Evolutionary conservation across 2,888 invertebrate genomes (phyloP).

Genomic region (Nomada ruficornis): DNA sequence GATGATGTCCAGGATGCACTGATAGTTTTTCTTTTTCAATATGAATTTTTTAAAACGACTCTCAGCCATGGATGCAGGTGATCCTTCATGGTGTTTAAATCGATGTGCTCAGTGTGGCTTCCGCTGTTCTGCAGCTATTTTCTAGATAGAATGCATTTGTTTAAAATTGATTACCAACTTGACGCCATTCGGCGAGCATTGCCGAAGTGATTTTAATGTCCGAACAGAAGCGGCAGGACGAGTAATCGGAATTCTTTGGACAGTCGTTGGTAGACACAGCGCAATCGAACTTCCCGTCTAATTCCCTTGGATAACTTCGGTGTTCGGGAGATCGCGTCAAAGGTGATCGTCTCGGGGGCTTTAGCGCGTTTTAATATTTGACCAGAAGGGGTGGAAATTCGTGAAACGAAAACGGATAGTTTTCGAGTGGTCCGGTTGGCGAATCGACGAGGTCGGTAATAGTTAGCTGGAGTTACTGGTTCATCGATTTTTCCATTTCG

Average conservation of each 20-base stretch:
- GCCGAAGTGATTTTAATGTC: neutral
- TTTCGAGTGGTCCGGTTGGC: conserved; percentile 15
- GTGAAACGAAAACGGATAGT: conserved; percentile 31
- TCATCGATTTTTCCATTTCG: conserved; percentile 45
- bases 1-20: too few relatives aligned
- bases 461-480: conserved; percentile 29
- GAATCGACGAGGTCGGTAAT: conserved; percentile 34
- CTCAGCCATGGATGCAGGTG: too few relatives aligned
- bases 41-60: too few relatives aligned
- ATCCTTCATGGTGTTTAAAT: neutral
- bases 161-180: neutral
- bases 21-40: too few relatives aligned
- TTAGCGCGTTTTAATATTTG: conserved; percentile 29
- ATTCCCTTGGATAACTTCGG: conserved; percentile 7
- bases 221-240: neutral
- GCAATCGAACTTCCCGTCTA: conserved; percentile 20
- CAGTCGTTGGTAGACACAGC: neutral
- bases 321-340: neutral
- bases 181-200: neutral
- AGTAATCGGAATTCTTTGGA: conserved; percentile 8
- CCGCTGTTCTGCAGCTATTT: too few relatives aligned
- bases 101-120: too few relatives aligned
- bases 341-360: neutral
- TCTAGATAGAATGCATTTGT: too few relatives aligned
- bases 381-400: conserved; percentile 8